A percentile compares a stretch with the other conserved stretches of the same genome.
Conservation (phyloP, 64 coral and sea anemone genomes). For the Trachythela sp. region DNA sequence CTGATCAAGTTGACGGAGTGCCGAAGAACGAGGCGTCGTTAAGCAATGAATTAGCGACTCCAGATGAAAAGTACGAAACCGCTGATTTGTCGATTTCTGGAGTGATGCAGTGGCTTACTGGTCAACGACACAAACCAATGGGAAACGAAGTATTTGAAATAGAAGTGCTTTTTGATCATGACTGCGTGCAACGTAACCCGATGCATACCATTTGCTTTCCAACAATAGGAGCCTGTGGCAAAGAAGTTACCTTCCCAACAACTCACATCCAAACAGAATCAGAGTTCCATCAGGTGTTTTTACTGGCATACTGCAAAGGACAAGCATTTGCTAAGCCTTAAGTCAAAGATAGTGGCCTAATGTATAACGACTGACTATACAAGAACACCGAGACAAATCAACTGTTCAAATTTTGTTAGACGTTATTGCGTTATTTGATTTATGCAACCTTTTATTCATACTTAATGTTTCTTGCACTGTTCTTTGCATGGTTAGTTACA, state of each 20-base stretch:
- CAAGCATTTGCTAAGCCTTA: neutral
- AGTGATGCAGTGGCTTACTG: constrained; percentile 5
- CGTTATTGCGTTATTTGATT: too few species aligned
- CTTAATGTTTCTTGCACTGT: too few species aligned
- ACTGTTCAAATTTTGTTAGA: too few species aligned
- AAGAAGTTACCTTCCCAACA: neutral
- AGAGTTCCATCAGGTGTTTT: neutral
- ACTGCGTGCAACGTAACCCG: neutral
- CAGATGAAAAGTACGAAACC: neutral
- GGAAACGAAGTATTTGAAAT: neutral
- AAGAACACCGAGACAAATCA: too few species aligned
- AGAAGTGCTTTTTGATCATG: neutral
- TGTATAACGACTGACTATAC: too few species aligned
- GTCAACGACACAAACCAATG: neutral
- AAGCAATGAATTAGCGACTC: neutral
- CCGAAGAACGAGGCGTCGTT: neutral
- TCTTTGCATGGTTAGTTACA: too few species aligned
- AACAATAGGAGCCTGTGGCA: neutral
- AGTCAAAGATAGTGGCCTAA: neutral
- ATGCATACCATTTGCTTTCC: neutral
- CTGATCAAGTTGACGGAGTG: neutral
- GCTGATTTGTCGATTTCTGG: neutral
- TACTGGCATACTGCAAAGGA: too few species aligned
- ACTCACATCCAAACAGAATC: neutral
- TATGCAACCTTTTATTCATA: too few species aligned